Base-by-base conservation (phyloP, 2,888 invertebrate species). In the Hirtodrosophila cameraria region DNA sequence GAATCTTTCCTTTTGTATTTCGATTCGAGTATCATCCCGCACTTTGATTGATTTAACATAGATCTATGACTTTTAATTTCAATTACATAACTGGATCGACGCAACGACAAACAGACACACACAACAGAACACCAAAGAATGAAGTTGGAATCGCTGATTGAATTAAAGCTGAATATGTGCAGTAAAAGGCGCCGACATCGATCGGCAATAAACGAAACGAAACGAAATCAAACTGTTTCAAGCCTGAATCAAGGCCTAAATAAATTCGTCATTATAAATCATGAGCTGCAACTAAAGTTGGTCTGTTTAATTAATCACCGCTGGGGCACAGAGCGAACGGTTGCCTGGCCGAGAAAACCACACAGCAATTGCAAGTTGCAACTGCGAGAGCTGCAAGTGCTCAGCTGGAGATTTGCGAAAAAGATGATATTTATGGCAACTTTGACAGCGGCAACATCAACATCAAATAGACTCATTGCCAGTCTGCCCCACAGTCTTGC, bases 261-360 rank as follows among this genome's bases (percentile, higher is more conserved):
- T 89, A 88, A 89, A 89, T 89, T 89, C 89, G 82, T 89, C 89
- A 88, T 86, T 88, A 88, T 89, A 89, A 89, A 88, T 89, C 88
- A 88, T 89, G 87, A 77, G 77, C 79, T 58, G 71, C 79, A 68
- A 65, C 64, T 42, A 55, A 58, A 54, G 55, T 70, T 46, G 59
- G 50, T 53, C 39, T 54, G 60, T 82, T 87, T 83, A 87, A 87
- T 87, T 83, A 86, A 83, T 87, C 77, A 86, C 84, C 83, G 69
- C 61, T 81, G 87, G 70, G 84, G 67, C 83, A 45, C 59, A 50
- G 39, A 38, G 30, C 52, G 13, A 35, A 3, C 38, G 58, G 43
- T 55, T 52, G n/a, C n/a, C n/a, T 62, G 65, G 41, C 31, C 64
- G 59, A 63, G 46, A 52, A 64, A 76, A 65, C 36, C 59, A 30